A percentile compares a stretch with the other conserved stretches of the same genome.
These are phyloP conservation scores for Microtus montanus DNA, from an alignment of 2,113 vertebrate species.

Conservation along the genomic window DNA sequence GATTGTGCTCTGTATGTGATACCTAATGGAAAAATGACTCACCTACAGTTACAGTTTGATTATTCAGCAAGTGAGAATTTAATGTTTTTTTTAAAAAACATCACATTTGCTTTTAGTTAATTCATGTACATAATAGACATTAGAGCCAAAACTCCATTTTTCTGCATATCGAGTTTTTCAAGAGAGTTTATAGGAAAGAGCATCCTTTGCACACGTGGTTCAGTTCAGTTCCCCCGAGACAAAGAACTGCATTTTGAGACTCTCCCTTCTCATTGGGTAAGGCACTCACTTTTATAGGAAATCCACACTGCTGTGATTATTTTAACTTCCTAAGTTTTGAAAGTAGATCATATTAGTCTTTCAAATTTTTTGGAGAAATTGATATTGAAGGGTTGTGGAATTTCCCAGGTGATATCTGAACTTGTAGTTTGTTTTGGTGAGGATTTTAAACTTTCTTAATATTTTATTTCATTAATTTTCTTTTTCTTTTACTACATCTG, in stretches of 20 bases:
- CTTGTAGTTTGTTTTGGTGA: not conserved
- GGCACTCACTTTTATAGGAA: not conserved
- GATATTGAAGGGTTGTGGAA: not conserved
- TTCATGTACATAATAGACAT: too few relatives aligned
- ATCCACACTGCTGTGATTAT: not conserved
- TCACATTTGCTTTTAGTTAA: not conserved
- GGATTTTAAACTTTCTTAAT: not conserved
- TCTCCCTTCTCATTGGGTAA: not conserved
- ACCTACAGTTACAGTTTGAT: not conserved
- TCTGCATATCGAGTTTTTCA: not conserved
- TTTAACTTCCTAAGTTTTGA: not conserved
- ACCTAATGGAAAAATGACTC: not conserved
- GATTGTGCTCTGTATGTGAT: not conserved
- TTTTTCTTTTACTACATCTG: not conserved
- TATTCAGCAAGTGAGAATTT: not conserved
- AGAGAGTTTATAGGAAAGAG: not conserved
- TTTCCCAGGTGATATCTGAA: not conserved
- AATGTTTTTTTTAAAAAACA: not conserved
- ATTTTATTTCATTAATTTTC: slow-evolving; percentile 7
- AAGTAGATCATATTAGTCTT: not conserved
- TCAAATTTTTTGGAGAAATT: not conserved
- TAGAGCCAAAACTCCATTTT: not conserved
- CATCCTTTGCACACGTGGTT: not conserved
- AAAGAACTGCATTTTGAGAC: not conserved
- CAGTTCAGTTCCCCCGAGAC: not conserved